Conservation (phyloP, 2,888 invertebrate genomes). For the Nymphalis c-album region DNA sequence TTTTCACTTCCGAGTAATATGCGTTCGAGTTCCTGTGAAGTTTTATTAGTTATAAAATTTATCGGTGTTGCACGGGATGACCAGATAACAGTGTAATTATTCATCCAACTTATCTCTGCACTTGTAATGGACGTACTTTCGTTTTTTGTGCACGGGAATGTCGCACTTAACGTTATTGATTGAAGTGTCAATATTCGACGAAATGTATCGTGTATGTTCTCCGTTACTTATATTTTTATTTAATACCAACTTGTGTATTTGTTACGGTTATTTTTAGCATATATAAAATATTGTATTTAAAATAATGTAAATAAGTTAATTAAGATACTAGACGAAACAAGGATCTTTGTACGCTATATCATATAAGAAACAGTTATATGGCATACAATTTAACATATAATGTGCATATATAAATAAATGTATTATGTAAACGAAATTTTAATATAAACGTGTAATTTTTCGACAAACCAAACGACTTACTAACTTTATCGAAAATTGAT, state of each 20-base stretch:
- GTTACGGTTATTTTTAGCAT: not conserved
- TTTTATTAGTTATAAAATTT: conserved; percentile 2
- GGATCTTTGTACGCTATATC: no score
- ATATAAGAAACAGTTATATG: no score
- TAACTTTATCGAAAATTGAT: no score
- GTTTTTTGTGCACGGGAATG: not conserved
- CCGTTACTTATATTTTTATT: not conserved
- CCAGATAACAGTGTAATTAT: conserved; percentile 30
- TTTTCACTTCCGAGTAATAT: not conserved
- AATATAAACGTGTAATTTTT: no score
- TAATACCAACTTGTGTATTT: conserved; percentile 1
- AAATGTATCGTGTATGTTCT: not conserved
- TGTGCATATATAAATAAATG: no score
- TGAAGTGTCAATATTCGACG: not conserved
- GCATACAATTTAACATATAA: no score
- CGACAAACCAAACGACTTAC: no score
- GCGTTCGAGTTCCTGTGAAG: conserved; percentile 12
- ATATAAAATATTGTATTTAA: not conserved
- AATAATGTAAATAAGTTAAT: not conserved
- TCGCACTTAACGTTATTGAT: not conserved
- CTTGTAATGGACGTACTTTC: conserved; percentile 21
- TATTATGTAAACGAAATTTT: no score
- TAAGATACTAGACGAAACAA: not conserved
- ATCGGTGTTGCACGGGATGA: conserved; percentile 18
- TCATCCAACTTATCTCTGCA: conserved; percentile 28